These are phyloP conservation scores for Bergia sp. DNA, from an alignment of 92 coral and sea anemone species.

Conservation along the genomic window DNA sequence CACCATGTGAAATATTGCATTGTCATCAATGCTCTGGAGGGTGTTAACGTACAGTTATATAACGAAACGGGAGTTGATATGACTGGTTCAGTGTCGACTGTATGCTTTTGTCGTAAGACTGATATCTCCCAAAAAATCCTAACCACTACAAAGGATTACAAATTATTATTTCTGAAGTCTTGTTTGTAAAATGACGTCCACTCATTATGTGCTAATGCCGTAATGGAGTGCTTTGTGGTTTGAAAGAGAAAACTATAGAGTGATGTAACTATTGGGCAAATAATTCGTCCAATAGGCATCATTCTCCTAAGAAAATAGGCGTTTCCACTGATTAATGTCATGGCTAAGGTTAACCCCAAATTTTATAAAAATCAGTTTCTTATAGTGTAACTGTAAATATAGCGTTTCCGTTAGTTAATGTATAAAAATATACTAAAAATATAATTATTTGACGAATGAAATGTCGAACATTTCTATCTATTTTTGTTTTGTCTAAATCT, in stretches of 20 bases:
- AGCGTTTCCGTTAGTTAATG: conserved; percentile 16
- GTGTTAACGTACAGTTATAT: not conserved
- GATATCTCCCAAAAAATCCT: not conserved
- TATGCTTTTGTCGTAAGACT: not conserved
- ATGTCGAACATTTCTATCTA: not conserved
- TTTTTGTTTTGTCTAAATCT: not conserved
- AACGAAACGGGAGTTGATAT: not conserved
- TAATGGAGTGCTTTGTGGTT: not conserved
- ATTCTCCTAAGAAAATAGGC: too few relatives aligned
- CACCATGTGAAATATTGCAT: not conserved
- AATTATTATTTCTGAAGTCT: not conserved
- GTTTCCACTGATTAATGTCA: not conserved
- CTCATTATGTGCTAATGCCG: too few relatives aligned
- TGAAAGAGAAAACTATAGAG: not conserved
- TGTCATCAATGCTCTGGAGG: too few relatives aligned
- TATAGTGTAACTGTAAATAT: not conserved
- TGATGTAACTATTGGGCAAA: not conserved
- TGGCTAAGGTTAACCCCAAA: not conserved
- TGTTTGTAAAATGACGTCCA: not conserved
- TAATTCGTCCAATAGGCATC: not conserved
- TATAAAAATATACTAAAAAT: not conserved
- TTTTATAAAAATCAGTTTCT: not conserved
- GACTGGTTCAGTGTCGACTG: not conserved
- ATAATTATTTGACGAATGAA: not conserved
- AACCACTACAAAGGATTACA: not conserved